Base-by-base conservation (phyloP, 2,888 invertebrate species). In the Belgica antarctica region DNA sequence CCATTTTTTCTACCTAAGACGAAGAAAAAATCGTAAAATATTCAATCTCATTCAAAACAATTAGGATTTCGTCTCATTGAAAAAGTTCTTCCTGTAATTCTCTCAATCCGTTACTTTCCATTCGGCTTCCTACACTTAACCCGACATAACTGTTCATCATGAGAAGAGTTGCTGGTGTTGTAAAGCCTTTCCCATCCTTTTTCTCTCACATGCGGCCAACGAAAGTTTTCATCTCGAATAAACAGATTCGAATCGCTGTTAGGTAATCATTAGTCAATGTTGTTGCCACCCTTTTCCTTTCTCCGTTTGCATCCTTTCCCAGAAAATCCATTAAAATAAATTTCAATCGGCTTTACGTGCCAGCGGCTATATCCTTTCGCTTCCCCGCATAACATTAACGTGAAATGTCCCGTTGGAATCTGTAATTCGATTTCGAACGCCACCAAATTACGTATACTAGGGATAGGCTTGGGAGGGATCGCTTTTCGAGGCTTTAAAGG, bases 11-110 rank as follows among this genome's bases (percentile, higher is more conserved):
- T 31, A 46, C 46, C 46, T 46, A 46, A 31, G 34, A 31, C 12
- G 34, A 31, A 52, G 52, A 17, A 66, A 46, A 68, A 68, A 19
- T n/a, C n/a, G n/a, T n/a, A n/a, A n/a, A n/a, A n/a, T n/a, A n/a
- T 57, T 52, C 57, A 68, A 68, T 68, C 68, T 68, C 68, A 68
- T 57, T 47, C 52, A 68, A 57, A 68, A 68, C 68, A 68, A 68
- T 68, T 68, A 68, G 68, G 68, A 68, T 57, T 68, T 66, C 52
- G 27, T 68, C 31, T 57, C 24, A 3, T 63, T 19, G 47, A 27
- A 24, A 59, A 19, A 19, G 27, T 59, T 68, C 68, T 68, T 68
- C 68, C 68, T 27, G 68, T 68, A 68, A 68, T 68, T 68, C 57
- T 22, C 28, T 52, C 68, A 68, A 68, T 68, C 57, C 68, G 68